Evolutionary conservation across 2,888 invertebrate genomes (phyloP).

Genomic region (Cepaea hortensis): DNA sequence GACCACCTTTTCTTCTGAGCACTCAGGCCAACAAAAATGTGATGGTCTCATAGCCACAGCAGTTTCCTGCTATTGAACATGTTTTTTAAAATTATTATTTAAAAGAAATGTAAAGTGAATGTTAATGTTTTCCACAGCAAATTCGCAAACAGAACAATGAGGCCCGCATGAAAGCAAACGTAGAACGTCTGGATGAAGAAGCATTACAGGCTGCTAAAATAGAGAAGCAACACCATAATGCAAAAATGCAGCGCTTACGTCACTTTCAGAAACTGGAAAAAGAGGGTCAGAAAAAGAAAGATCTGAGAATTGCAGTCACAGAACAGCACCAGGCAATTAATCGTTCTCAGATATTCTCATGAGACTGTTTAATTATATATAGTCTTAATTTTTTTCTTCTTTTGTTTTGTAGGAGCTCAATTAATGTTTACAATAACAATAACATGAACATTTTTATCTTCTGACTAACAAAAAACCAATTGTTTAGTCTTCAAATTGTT

Average conservation of each 20-base stretch:
- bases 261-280: conserved; percentile 65
- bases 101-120: not conserved
- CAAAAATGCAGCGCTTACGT: conserved; percentile 62
- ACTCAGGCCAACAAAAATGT: too few relatives aligned
- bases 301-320: conserved; percentile 60
- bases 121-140: conserved; percentile 54
- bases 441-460: too few relatives aligned
- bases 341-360: conserved; percentile 60
- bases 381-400: not conserved
- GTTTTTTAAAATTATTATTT: not conserved
- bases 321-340: conserved; percentile 64
- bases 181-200: conserved; percentile 59
- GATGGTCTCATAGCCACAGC: too few relatives aligned
- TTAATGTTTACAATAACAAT: too few relatives aligned
- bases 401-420: too few relatives aligned
- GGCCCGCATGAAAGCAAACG: conserved; percentile 59
- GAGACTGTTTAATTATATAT: not conserved
- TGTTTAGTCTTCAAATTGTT: too few relatives aligned
- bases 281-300: conserved; percentile 63
- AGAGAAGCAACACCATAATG: conserved; percentile 58
- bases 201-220: conserved; percentile 53
- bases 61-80: too few relatives aligned
- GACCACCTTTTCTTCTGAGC: too few relatives aligned
- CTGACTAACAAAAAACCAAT: too few relatives aligned
- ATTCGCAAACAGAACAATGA: conserved; percentile 60